Percentiles rank a stretch among this genome's conserved stretches.
phyloP scores from a whole-genome alignment of 2,113 vertebrate genomes.

The Lagopus leucura region DNA sequence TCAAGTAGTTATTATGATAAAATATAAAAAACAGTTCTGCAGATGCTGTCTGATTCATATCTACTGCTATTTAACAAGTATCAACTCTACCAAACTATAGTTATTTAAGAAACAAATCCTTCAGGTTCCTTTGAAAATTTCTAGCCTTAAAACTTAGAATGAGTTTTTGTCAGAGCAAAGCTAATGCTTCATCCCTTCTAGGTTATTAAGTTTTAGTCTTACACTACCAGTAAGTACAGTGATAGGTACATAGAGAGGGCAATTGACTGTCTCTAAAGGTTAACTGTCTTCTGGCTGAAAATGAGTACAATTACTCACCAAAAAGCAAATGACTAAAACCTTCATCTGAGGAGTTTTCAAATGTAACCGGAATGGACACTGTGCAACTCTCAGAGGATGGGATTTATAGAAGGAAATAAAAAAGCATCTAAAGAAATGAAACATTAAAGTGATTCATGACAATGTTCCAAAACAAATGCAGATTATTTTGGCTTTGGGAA shows the following conservation, averaged over 20 bases:
- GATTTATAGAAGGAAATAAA: conserved; percentile 24
- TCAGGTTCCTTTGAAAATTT: conserved; percentile 46
- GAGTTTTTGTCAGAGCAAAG: conserved; percentile 20
- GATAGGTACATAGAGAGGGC: conserved; percentile 60
- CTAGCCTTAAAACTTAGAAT: conserved; percentile 41
- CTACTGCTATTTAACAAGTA: neutral
- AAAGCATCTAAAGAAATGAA: neutral
- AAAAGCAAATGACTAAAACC: conserved; percentile 50
- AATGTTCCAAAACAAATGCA: neutral
- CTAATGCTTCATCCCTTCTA: conserved; percentile 67
- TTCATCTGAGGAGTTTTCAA: conserved; percentile 32
- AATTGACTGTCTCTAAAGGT: conserved; percentile 72
- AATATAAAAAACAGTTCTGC: neutral
- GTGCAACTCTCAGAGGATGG: neutral
- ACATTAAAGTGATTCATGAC: conserved; percentile 43
- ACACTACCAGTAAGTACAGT: conserved; percentile 20
- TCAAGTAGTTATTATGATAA: neutral
- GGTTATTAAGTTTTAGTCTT: conserved; percentile 68
- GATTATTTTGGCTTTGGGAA: conserved; percentile 17
- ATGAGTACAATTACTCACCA: conserved; percentile 68
- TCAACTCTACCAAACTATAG: neutral
- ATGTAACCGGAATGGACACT: neutral
- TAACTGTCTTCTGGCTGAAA: conserved; percentile 58
- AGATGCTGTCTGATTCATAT: neutral
- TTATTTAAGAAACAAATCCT: neutral